These are phyloP conservation scores for Zoanthus solanderi DNA, from an alignment of 92 coral and sea anemone genomes.

Conservation along the genomic window DNA sequence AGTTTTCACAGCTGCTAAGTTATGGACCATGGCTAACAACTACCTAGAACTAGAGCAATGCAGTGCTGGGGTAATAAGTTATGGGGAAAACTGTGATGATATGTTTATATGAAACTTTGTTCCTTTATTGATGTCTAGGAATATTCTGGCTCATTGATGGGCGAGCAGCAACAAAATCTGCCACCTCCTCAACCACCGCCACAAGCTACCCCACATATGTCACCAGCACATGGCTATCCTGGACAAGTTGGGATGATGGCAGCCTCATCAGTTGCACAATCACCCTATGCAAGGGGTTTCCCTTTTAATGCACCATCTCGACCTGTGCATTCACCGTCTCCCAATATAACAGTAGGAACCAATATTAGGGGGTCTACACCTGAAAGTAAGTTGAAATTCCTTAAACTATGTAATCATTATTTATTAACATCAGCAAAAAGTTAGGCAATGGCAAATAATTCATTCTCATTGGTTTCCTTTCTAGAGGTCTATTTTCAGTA, in stretches of 20 bases:
- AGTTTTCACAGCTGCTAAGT: too few species aligned
- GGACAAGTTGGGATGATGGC: slow-evolving; percentile 50
- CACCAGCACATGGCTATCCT: slow-evolving; percentile 61
- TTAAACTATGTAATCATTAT: too few species aligned
- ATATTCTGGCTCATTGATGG: slow-evolving; percentile 57
- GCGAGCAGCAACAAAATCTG: slow-evolving; percentile 61
- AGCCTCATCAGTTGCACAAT: slow-evolving; percentile 15
- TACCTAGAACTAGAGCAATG: too few species aligned
- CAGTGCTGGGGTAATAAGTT: too few species aligned
- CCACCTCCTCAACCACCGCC: slow-evolving; percentile 60
- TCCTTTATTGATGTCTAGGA: slow-evolving; percentile 50
- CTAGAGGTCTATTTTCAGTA: too few species aligned
- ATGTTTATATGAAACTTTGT: too few species aligned
- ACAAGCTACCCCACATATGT: slow-evolving; percentile 62
- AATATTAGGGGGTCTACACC: slow-evolving; percentile 73
- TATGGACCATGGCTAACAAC: too few species aligned
- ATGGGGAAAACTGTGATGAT: too few species aligned
- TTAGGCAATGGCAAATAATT: too few species aligned
- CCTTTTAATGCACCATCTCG: slow-evolving; percentile 56
- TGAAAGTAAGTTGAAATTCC: slow-evolving; percentile 61
- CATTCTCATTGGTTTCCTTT: too few species aligned
- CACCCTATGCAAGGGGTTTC: slow-evolving; percentile 24
- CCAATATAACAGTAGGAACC: slow-evolving; percentile 86
- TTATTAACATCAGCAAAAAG: too few species aligned
- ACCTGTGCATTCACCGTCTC: slow-evolving; percentile 85